Evolutionary conservation across 2,888 invertebrate genomes (phyloP), one percentile per base, ranked within the genome.

Genomic region (Piscicola geometra): DNA sequence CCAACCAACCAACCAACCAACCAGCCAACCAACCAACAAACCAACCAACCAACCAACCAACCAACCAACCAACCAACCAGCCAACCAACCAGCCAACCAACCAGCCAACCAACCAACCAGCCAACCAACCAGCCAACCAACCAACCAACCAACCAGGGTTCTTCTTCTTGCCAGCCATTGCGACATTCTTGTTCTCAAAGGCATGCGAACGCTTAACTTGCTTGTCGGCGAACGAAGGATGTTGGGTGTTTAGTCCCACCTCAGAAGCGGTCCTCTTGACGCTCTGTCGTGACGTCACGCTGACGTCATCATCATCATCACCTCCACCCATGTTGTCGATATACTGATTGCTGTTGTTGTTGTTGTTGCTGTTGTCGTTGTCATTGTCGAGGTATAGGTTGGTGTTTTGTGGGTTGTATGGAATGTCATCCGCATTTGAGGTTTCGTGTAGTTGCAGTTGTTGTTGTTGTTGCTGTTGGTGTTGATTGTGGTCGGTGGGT

Each of bases 181-280:
- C 5, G 35, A 3, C 3, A 32, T 67, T 67, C 30, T 28, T 30
- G 25, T 30, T 66, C 12, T 36, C 50, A 32, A 25, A 0, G 30
- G 25, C 41, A 50, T 35, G n/a, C 12, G 35, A 12, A n/a, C 41
- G 70, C 25, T 47, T 35, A n/a, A 25, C 56, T 21, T 56, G 60
- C 60, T 56, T 56, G 25, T 56, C 60, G n/a, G n/a, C 12, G n/a
- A 21, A 32, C 18, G 28, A 35, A 33, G 69, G 30, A 56, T 73
- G 50, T 67, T 71, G 28, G 74, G 72, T 35, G 28, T 33, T n/a
- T 28, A 47, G 32, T 56, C 71, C 35, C 33, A 21, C 47, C 67
- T 41, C 5, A 69, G 36, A 41, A 56, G 68, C 56, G 74, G 71
- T 33, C 70, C 25, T 12, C 67, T 76, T 36, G 77, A 52, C 52